These are phyloP conservation scores for Noctua pronuba DNA, from an alignment of 2,888 invertebrate genomes.

Conservation along the genomic window DNA sequence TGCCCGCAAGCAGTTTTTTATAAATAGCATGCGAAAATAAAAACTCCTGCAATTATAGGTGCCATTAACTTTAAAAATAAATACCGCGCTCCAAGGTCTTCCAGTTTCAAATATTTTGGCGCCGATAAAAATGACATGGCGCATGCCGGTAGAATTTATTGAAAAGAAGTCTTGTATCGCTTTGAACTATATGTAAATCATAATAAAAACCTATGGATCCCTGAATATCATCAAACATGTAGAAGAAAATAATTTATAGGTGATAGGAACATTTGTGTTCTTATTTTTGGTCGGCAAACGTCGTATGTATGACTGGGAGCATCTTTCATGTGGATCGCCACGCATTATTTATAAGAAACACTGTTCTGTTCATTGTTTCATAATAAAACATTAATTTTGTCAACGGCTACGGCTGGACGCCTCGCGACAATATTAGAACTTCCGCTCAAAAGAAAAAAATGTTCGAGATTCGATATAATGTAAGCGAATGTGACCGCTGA, in stretches of 20 bases:
- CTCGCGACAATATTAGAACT: constrained; percentile 86
- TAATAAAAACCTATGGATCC: constrained; percentile 68
- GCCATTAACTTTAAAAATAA: constrained; percentile 63
- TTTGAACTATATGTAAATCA: constrained; percentile 65
- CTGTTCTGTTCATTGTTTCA: constrained; percentile 89
- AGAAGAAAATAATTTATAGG: constrained; percentile 60
- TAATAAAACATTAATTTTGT: constrained; percentile 90
- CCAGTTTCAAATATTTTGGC: constrained; percentile 64
- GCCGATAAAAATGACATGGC: constrained; percentile 61
- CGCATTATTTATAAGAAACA: constrained; percentile 85
- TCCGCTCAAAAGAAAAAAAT: constrained; percentile 79
- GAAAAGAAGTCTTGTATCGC: constrained; percentile 56
- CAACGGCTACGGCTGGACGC: constrained; percentile 84
- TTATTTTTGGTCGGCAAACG: constrained; percentile 51
- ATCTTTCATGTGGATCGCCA: constrained; percentile 81
- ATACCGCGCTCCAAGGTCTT: constrained; percentile 59
- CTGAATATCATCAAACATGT: constrained; percentile 65
- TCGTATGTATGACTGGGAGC: constrained; percentile 73
- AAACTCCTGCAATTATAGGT: constrained; percentile 58
- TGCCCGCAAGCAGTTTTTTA: constrained; percentile 37
- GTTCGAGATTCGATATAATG: constrained; percentile 59
- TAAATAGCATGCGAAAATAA: constrained; percentile 56
- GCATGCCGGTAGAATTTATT: constrained; percentile 59
- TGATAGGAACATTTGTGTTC: constrained; percentile 55
- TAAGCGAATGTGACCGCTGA: constrained; percentile 65